These are phyloP conservation scores for Protosalanx chinensis DNA, from an alignment of 2,797 vertebrate species.

Conservation along the genomic window DNA sequence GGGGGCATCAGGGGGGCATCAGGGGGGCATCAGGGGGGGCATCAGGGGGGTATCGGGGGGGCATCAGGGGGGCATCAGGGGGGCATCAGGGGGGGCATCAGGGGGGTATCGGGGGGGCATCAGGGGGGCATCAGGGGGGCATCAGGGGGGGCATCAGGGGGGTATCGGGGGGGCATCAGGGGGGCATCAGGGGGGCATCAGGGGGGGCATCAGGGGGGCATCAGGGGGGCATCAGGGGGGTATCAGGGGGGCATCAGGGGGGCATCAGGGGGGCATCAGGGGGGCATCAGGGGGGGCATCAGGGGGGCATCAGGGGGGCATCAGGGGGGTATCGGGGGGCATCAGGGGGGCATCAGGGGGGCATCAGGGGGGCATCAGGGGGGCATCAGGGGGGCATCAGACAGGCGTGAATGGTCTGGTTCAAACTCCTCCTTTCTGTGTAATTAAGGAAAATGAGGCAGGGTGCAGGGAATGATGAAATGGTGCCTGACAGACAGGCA, in stretches of 20 bases:
- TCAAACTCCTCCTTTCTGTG: constrained; percentile 54
- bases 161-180: constrained; percentile 17
- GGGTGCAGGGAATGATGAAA: constrained; percentile 43
- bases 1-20: constrained; percentile 59
- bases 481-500: constrained; percentile 33
- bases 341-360: constrained; percentile 36
- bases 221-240: constrained; percentile 32
- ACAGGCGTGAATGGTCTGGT: constrained; percentile 41
- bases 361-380: constrained; percentile 54
- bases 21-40: constrained; percentile 56
- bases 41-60: constrained; percentile 56
- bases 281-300: constrained; percentile 56
- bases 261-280: constrained; percentile 40
- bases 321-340: no score
- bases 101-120: constrained; percentile 57
- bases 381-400: constrained; percentile 57
- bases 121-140: constrained; percentile 23
- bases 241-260: no score
- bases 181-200: constrained; percentile 41
- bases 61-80: constrained; percentile 57
- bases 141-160: constrained; percentile 51
- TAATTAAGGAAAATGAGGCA: constrained; percentile 65
- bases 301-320: constrained; percentile 15
- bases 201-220: constrained; percentile 52
- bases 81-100: background rate